phyloP scores from a whole-genome alignment of 2,113 vertebrate species.

The Collichthys lucidus region DNA sequence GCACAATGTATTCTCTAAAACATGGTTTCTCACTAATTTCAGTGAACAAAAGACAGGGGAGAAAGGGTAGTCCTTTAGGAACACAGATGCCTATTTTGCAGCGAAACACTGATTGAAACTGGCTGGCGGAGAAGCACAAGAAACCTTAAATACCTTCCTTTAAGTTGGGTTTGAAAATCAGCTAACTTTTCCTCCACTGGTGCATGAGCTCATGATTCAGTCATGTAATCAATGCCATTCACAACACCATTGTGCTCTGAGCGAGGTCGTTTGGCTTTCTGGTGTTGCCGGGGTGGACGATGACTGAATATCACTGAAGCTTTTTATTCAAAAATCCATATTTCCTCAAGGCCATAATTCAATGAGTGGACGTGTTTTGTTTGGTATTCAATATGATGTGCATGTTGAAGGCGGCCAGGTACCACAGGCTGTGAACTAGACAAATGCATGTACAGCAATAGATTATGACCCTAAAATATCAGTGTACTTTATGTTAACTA shows the following conservation, averaged over 20 bases:
- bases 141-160: not conserved
- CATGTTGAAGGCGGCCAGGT: not conserved
- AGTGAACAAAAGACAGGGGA: not conserved
- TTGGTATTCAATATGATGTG: slow-evolving; percentile 8
- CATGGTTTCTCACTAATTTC: not conserved
- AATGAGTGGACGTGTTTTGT: slow-evolving; percentile 3
- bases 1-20: not conserved
- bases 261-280: not conserved
- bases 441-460: not conserved
- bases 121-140: not conserved
- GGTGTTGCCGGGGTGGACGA: slow-evolving; percentile 6
- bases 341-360: slow-evolving; percentile 1
- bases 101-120: slow-evolving; percentile 2
- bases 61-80: not conserved
- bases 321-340: slow-evolving; percentile 34
- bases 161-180: slow-evolving; percentile 34
- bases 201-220: slow-evolving; percentile 60
- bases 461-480: not conserved
- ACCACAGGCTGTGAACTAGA: not conserved
- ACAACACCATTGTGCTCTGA: slow-evolving; percentile 40
- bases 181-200: not conserved
- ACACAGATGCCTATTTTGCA: not conserved
- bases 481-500: not conserved
- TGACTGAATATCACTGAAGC: slow-evolving; percentile 9
- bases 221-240: slow-evolving; percentile 72